These are phyloP conservation scores for Salvelinus fontinalis DNA, from an alignment of 2,113 vertebrate species.

Conservation along the genomic window DNA sequence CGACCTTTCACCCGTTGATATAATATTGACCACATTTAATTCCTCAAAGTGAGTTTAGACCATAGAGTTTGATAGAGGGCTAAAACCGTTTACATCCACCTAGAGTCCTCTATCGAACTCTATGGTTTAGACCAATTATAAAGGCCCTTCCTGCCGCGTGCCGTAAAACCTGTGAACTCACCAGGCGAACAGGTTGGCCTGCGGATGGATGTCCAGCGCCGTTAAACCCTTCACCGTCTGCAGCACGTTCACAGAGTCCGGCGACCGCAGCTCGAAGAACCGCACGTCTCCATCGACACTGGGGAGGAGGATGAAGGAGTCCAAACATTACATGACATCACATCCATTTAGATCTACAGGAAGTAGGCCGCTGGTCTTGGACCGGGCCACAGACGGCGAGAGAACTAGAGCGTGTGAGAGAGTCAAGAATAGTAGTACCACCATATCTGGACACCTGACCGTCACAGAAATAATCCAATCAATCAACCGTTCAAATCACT, in stretches of 20 bases:
- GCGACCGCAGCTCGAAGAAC: slow-evolving; percentile 88
- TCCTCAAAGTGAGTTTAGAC: too few relatives aligned
- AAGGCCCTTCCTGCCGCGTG: not conserved
- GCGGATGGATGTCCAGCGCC: slow-evolving; percentile 93
- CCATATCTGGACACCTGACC: not conserved
- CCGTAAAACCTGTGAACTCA: slow-evolving; percentile 64
- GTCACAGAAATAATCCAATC: too few relatives aligned
- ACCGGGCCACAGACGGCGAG: not conserved
- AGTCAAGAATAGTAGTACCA: not conserved
- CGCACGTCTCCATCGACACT: slow-evolving; percentile 96
- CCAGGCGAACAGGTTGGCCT: slow-evolving; percentile 95
- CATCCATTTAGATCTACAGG: too few relatives aligned
- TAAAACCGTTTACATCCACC: not conserved
- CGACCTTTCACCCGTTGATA: too few relatives aligned
- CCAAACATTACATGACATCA: too few relatives aligned
- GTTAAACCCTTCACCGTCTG: slow-evolving; percentile 97
- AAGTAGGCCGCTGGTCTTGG: not conserved
- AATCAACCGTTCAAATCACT: not conserved
- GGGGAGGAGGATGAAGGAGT: not conserved
- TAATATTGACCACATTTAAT: too few relatives aligned
- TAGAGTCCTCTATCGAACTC: too few relatives aligned
- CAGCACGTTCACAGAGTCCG: slow-evolving; percentile 88
- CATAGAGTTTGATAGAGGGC: not conserved
- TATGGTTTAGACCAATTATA: not conserved
- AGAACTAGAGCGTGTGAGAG: not conserved